Percentiles rank a stretch among this genome's conserved stretches.
These are phyloP conservation scores for Nanorana parkeri DNA, from an alignment of 2,113 vertebrate genomes.

Conservation along the genomic window DNA sequence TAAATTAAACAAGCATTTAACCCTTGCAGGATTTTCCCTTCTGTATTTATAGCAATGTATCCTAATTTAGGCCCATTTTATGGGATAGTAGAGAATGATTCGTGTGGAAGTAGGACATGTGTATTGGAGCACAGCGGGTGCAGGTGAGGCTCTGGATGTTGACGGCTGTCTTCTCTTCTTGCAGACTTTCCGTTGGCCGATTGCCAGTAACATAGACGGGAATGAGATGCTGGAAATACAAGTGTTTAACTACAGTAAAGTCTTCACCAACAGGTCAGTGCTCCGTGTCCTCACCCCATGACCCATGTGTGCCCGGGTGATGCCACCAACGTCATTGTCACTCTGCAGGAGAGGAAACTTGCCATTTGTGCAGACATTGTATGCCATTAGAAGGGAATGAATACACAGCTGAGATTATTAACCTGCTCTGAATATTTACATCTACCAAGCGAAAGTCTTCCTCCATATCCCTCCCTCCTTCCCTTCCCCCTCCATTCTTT, in stretches of 20 bases:
- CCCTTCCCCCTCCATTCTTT: neutral
- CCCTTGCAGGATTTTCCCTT: neutral
- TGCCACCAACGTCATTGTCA: neutral
- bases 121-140: no score
- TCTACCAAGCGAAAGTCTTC: no score
- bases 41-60: no score
- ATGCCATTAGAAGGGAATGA: no score
- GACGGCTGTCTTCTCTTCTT: neutral
- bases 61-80: neutral
- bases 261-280: slow-evolving; percentile 93
- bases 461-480: no score
- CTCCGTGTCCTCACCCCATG: neutral
- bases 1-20: no score
- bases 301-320: no score
- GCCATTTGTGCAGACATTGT: no score
- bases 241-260: slow-evolving; percentile 96
- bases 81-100: neutral
- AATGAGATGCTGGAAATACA: slow-evolving; percentile 93
- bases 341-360: neutral
- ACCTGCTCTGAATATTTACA: no score
- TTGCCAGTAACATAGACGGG: slow-evolving; percentile 84
- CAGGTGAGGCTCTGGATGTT: neutral
- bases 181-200: slow-evolving; percentile 91
- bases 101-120: neutral
- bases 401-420: no score